These are phyloP conservation scores for Scaptomyza graminum DNA, from an alignment of 1,140 invertebrate genomes.

Conservation along the genomic window DNA sequence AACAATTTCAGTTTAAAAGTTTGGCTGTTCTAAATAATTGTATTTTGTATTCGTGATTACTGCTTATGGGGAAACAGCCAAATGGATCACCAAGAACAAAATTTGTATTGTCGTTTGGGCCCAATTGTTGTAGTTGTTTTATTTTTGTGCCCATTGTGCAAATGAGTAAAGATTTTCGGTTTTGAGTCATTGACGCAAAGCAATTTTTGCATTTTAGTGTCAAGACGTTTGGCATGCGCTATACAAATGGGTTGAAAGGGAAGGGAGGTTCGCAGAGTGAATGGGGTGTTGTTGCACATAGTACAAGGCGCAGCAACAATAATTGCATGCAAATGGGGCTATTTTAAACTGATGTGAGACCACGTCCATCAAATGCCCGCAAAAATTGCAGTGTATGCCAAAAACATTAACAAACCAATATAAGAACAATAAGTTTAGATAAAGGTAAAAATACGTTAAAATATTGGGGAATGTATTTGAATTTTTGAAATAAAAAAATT, in stretches of 20 bases:
- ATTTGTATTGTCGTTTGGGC: conserved; percentile 19
- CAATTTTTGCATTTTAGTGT: conserved; percentile 80
- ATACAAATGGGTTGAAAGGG: conserved; percentile 9
- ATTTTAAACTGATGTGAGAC: conserved; percentile 47
- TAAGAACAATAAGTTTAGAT: neutral
- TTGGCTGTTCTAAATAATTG: conserved; percentile 16
- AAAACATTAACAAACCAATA: conserved; percentile 1
- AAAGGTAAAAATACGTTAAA: too few species aligned
- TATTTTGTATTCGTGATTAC: conserved; percentile 4
- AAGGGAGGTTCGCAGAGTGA: neutral
- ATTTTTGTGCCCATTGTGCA: conserved; percentile 21
- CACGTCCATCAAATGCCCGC: conserved; percentile 40
- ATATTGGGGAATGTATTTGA: too few species aligned
- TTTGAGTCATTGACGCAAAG: conserved; percentile 82
- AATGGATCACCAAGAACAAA: conserved; percentile 32
- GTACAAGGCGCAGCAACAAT: conserved; percentile 67
- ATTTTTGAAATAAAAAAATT: too few species aligned
- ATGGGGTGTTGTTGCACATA: conserved; percentile 16
- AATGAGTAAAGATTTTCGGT: conserved; percentile 54
- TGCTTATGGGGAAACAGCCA: conserved; percentile 11
- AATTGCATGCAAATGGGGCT: conserved; percentile 74
- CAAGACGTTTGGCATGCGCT: conserved; percentile 72
- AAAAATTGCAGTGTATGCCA: conserved; percentile 33
- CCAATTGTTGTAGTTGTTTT: conserved; percentile 34
- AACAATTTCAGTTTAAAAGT: neutral